phyloP scores from a whole-genome alignment of 1,140 invertebrate genomes.

The Zaprionus camerounensis region DNA sequence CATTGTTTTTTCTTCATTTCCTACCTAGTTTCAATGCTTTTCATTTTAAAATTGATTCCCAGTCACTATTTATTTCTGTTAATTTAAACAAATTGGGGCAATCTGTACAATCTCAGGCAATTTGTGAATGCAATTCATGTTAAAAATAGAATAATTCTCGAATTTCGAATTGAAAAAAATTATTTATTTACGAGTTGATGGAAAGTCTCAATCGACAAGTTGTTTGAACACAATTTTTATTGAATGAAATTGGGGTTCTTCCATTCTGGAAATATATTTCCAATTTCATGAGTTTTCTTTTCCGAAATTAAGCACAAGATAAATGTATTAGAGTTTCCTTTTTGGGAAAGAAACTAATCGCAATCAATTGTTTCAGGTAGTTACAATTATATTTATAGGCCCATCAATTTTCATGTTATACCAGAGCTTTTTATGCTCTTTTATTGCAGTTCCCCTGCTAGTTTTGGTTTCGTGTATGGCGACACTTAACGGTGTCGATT shows the following conservation, averaged over 20 bases:
- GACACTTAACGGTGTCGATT: not conserved
- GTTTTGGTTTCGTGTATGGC: not conserved
- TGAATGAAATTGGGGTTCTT: not conserved
- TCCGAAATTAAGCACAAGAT: not conserved
- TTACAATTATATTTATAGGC: no score
- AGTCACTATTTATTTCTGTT: not conserved
- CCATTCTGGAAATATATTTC: not conserved
- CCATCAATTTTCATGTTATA: not conserved
- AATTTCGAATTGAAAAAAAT: not conserved
- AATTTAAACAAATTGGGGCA: not conserved
- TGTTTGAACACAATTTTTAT: not conserved
- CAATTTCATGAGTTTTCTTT: not conserved
- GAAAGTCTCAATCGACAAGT: not conserved
- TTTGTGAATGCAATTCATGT: not conserved
- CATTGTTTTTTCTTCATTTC: not conserved
- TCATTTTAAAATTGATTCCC: not conserved
- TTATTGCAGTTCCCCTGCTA: not conserved
- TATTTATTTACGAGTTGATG: not conserved
- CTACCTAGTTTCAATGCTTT: not conserved
- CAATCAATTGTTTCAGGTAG: not conserved
- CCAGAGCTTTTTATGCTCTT: not conserved
- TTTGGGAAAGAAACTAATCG: not conserved
- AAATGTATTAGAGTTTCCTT: not conserved
- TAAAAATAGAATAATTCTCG: slow-evolving; percentile 1
- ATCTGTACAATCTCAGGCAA: not conserved